Percentiles rank a stretch among this genome's conserved stretches.
These are phyloP conservation scores for Tiliqua scincoides DNA, from an alignment of 2,113 vertebrate species.

Conservation along the genomic window DNA sequence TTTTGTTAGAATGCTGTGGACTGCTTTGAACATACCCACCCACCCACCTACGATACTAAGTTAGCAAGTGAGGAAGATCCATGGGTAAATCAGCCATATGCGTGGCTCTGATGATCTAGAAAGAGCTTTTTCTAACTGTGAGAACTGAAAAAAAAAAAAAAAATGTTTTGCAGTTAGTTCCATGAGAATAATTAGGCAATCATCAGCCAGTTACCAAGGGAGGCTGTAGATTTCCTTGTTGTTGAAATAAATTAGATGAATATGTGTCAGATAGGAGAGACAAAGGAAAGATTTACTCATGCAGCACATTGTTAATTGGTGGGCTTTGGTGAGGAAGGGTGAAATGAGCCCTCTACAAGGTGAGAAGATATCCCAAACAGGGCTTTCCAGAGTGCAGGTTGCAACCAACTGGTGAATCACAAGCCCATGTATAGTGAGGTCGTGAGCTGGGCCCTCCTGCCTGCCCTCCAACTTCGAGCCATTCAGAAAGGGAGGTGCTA, in stretches of 20 bases:
- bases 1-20: conserved; percentile 47
- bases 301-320: too few relatives aligned
- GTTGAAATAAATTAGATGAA: not conserved
- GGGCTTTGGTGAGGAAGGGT: too few relatives aligned
- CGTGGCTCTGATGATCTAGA: not conserved
- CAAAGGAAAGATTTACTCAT: too few relatives aligned
- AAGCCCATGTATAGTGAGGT: too few relatives aligned
- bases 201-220: not conserved
- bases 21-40: not conserved
- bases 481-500: too few relatives aligned
- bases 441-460: too few relatives aligned
- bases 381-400: too few relatives aligned
- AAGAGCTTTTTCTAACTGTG: not conserved
- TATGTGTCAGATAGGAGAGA: too few relatives aligned
- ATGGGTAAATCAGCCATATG: not conserved
- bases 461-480: too few relatives aligned
- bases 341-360: too few relatives aligned
- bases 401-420: too few relatives aligned
- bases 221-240: not conserved
- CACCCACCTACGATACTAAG: not conserved
- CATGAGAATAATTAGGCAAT: not conserved
- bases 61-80: not conserved
- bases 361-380: too few relatives aligned
- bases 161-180: not conserved
- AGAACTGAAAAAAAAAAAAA: not conserved